Evolutionary conservation across 2,888 invertebrate genomes (phyloP).

Genomic region (Iselma pallidipennis): DNA sequence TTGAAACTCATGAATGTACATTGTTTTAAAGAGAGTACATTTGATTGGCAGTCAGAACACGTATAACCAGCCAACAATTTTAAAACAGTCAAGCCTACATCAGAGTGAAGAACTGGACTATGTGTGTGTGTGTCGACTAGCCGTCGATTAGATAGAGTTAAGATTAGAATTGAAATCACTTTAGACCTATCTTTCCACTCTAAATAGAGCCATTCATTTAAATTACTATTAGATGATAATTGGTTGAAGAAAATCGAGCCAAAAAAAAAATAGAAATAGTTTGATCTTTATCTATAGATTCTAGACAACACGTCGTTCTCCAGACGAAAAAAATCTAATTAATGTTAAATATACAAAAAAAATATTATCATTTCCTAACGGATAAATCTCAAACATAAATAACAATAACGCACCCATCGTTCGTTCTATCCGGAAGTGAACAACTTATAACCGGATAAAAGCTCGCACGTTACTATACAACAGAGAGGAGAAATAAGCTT

Average conservation of each 20-base stretch:
- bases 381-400: not conserved
- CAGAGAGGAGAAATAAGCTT: not conserved
- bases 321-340: too few species aligned
- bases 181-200: slow-evolving; percentile 13
- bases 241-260: slow-evolving; percentile 4
- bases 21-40: slow-evolving; percentile 23
- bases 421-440: not conserved
- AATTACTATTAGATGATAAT: slow-evolving; percentile 10
- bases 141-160: slow-evolving; percentile 40
- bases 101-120: slow-evolving; percentile 15
- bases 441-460: slow-evolving; percentile 2
- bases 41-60: slow-evolving; percentile 46
- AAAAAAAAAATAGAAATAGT: too few species aligned
- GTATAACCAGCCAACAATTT: slow-evolving; percentile 30
- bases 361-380: not conserved
- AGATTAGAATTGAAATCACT: slow-evolving; percentile 39
- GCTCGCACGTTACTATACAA: not conserved
- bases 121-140: slow-evolving; percentile 4
- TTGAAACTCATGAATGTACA: slow-evolving; percentile 38
- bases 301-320: not conserved
- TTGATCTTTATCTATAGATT: not conserved
- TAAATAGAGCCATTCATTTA: slow-evolving; percentile 15
- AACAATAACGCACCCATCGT: not conserved
- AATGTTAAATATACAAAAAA: too few species aligned
- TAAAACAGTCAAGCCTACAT: slow-evolving; percentile 34